phyloP scores from a whole-genome alignment of 2,888 invertebrate species.

The Mongoloraphidia duomilia region DNA sequence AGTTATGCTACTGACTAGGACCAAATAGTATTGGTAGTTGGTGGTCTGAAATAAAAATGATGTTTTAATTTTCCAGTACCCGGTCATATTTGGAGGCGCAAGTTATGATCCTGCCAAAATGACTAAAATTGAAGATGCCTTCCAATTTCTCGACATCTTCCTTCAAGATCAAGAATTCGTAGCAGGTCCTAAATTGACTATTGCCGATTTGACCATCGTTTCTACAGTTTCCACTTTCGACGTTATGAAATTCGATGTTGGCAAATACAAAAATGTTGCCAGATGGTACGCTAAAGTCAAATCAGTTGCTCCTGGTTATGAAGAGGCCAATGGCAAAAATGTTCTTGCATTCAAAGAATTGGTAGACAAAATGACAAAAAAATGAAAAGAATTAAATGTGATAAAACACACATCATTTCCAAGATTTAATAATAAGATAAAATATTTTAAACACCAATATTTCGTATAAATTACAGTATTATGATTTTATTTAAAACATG shows the following conservation, averaged over 20 bases:
- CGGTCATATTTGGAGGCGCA: slow-evolving; percentile 33
- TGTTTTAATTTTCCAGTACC: slow-evolving; percentile 25
- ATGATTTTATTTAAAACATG: too few species aligned
- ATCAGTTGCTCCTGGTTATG: slow-evolving; percentile 41
- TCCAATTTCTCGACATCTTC: slow-evolving; percentile 55
- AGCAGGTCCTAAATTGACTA: slow-evolving; percentile 56
- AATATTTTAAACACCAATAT: too few species aligned
- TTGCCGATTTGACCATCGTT: slow-evolving; percentile 61
- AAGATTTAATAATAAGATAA: too few species aligned
- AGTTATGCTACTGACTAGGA: too few species aligned
- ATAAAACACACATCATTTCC: too few species aligned
- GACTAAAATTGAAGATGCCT: slow-evolving; percentile 51
- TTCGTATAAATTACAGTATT: too few species aligned
- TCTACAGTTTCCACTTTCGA: slow-evolving; percentile 56
- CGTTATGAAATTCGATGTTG: slow-evolving; percentile 45
- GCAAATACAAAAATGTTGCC: slow-evolving; percentile 49
- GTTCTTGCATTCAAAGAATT: slow-evolving; percentile 22
- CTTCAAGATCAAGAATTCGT: slow-evolving; percentile 53
- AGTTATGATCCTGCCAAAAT: slow-evolving; percentile 45
- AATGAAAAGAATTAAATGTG: slow-evolving; percentile 7
- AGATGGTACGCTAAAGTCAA: slow-evolving; percentile 47
- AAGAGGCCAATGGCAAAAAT: slow-evolving; percentile 26
- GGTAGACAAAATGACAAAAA: slow-evolving; percentile 21
- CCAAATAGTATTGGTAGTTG: too few species aligned
- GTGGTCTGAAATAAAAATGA: background rate